Conservation (phyloP, 2,888 invertebrate species). For the Megamerina dolium region DNA sequence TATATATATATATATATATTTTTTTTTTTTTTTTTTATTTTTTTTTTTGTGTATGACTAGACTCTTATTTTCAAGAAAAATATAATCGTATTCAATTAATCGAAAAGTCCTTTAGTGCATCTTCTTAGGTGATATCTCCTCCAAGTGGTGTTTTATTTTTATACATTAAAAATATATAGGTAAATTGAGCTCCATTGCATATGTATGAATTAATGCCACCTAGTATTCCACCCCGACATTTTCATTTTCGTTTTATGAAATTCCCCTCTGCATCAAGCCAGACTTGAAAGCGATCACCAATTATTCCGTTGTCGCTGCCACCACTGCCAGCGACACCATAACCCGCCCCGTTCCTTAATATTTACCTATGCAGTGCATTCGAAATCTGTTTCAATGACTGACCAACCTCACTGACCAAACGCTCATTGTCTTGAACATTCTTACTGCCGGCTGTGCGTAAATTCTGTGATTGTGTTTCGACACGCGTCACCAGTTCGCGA, state of each 20-base stretch:
- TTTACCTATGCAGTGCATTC: slow-evolving; percentile 50
- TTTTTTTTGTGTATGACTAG: neutral
- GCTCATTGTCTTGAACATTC: slow-evolving; percentile 63
- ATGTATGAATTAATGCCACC: no score
- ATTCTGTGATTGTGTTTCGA: slow-evolving; percentile 64
- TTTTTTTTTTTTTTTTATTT: neutral
- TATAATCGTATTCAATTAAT: no score
- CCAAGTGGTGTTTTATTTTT: no score
- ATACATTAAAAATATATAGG: no score
- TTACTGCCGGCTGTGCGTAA: slow-evolving; percentile 64
- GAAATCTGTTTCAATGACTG: slow-evolving; percentile 50
- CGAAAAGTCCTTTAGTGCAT: no score
- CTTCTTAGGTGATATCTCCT: no score
- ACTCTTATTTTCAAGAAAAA: neutral
- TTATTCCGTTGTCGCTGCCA: slow-evolving; percentile 3
- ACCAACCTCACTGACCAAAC: slow-evolving; percentile 62
- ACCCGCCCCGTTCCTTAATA: slow-evolving; percentile 44
- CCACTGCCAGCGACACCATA: slow-evolving; percentile 13
- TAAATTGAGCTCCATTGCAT: no score
- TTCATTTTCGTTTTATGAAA: slow-evolving; percentile 36
- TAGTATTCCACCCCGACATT: neutral
- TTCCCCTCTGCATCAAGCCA: slow-evolving; percentile 45
- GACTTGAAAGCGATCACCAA: slow-evolving; percentile 9
- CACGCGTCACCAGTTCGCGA: slow-evolving; percentile 64
- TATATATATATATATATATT: neutral